Base-by-base conservation (phyloP, 2,113 vertebrate species). In the Chaetura pelagica region DNA sequence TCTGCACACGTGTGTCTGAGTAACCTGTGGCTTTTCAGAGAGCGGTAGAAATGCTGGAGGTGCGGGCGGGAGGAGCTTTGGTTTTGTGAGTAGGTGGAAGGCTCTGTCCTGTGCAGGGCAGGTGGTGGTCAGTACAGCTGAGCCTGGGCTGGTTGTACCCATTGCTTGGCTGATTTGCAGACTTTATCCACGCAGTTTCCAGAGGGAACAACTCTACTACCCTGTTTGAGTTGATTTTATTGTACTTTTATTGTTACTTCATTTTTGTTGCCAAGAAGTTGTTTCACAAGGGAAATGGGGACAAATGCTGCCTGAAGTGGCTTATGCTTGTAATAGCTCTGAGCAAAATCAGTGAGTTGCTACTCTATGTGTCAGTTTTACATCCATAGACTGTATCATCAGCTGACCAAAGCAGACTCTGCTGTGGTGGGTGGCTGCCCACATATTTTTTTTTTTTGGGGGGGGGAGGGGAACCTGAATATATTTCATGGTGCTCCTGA, bases 1-100 rank as follows among this genome's bases (percentile, higher is more conserved):
- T 19, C 52, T 20, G 42, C 21, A 3, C 2, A 0, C 1, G 1
- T 1, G 1, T 42, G 24, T 35, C 54, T 20, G 23, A 64, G 2
- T 6, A 32, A 3, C 34, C 49, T 7, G 30, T 20, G 44, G 48
- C 46, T 82, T 71, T 62, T 74, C 69, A 58, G 11, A 0, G 23
- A 34, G 38, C 2, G 46, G 57, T 14, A 12, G 0, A 48, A 67
- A 15, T 1, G 10, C 2, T 15, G 35, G 71, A 40, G 76, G 17
- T 11, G 10, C 35, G 4, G 29, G 40, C 14, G 40, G 40, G 12
- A 12, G 14, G 15, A 26, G 12, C 13, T 24, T 27, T 1, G 1
- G 2, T 42, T 26, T 4, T 26, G 21, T 13, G 46, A 62, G 32
- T 1, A 26, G 17, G 44, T 4, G 8, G 38, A 22, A 46, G 73